Conservation (phyloP, 2,113 vertebrate species). For the Tricholaema leucomelas region DNA sequence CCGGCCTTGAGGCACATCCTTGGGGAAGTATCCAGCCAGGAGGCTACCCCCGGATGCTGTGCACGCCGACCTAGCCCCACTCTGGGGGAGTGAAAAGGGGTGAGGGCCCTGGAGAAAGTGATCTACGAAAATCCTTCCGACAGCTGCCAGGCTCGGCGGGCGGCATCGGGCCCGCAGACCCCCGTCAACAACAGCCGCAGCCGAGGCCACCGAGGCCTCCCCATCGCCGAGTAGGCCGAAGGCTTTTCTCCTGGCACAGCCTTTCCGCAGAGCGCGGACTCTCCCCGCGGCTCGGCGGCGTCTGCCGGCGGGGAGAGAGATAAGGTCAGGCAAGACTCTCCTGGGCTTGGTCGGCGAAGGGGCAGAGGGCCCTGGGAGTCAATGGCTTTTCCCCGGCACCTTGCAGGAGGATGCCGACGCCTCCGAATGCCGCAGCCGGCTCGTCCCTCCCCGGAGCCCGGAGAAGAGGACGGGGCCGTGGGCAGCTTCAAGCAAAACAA, state of each 20-base stretch:
- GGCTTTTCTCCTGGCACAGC: neutral
- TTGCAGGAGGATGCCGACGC: neutral
- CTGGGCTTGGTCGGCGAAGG: neutral
- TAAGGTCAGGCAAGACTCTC: neutral
- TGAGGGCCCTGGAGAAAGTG: neutral
- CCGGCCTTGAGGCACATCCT: neutral
- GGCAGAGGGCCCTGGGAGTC: neutral
- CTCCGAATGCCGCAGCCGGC: neutral
- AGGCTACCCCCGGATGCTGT: neutral
- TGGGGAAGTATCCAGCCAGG: neutral
- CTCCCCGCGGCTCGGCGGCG: neutral
- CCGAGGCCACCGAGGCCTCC: constrained; percentile 12
- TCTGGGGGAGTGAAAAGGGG: neutral
- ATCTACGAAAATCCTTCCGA: constrained; percentile 23
- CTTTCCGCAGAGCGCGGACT: neutral
- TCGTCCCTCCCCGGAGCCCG: neutral
- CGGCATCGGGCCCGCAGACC: neutral
- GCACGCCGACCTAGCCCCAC: neutral
- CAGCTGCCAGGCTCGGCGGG: constrained; percentile 19
- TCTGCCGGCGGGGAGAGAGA: neutral
- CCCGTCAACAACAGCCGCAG: neutral
- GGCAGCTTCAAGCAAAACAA: constrained; percentile 32
- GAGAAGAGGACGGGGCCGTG: neutral
- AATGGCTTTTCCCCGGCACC: neutral
- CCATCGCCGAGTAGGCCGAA: constrained; percentile 27